Conservation (phyloP, 2,797 vertebrate genomes). For the Mormyrus hasselquistii region DNA sequence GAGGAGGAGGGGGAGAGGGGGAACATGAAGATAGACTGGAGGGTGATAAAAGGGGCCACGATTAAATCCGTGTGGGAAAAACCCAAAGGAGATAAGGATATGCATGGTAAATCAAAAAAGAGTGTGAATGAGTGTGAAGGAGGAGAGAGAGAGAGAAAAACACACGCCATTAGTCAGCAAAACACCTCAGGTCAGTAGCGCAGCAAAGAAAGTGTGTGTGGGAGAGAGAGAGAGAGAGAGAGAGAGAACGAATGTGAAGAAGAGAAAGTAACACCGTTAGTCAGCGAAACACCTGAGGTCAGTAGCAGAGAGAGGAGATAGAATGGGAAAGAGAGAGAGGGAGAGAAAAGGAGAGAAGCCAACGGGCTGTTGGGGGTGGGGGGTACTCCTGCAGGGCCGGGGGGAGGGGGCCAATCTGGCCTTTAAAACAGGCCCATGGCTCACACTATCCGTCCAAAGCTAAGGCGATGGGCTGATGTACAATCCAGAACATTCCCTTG, state of each 20-base stretch:
- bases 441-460: not conserved
- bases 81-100: not conserved
- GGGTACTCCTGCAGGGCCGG: not conserved
- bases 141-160: constrained; percentile 52
- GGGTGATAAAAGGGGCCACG: constrained; percentile 31
- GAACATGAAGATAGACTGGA: constrained; percentile 67
- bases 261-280: constrained; percentile 59
- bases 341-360: constrained; percentile 21
- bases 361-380: not conserved
- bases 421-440: not conserved
- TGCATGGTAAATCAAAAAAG: constrained; percentile 31
- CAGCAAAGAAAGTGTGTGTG: not conserved
- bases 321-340: not conserved
- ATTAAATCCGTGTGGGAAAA: constrained; percentile 23
- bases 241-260: constrained; percentile 41
- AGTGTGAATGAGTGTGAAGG: constrained; percentile 30
- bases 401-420: not conserved
- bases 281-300: constrained; percentile 33
- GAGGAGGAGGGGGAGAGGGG: constrained; percentile 66
- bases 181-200: constrained; percentile 26
- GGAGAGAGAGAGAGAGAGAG: constrained; percentile 42
- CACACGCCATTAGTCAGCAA: constrained; percentile 58
- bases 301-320: constrained; percentile 26
- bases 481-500: not conserved
- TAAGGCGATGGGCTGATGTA: not conserved